phyloP scores from a whole-genome alignment of 35 echinoderm and acorn worm species.

The Lytechinus pictus region DNA sequence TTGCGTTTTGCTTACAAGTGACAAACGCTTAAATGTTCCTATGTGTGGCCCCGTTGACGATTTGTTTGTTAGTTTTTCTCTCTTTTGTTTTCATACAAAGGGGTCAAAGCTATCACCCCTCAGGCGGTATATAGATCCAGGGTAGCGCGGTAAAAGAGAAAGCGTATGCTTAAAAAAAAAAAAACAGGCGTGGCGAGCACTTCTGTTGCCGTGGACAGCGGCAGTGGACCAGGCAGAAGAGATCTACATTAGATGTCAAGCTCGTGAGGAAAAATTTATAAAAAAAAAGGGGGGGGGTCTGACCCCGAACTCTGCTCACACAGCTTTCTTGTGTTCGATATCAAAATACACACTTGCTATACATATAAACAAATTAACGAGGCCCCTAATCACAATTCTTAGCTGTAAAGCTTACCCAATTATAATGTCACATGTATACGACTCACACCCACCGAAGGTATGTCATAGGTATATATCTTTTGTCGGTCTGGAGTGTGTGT shows the following conservation, averaged over 20 bases:
- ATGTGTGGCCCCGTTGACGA: not conserved
- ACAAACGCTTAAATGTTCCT: not conserved
- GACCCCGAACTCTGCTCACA: too few species aligned
- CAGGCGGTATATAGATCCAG: not conserved
- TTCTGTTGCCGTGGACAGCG: not conserved
- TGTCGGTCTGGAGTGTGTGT: too few species aligned
- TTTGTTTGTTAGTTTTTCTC: conserved; percentile 13
- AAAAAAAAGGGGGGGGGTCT: too few species aligned
- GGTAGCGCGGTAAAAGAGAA: not conserved
- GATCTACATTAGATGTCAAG: not conserved
- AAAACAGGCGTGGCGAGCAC: not conserved
- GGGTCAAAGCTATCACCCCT: not conserved
- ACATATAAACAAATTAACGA: too few species aligned
- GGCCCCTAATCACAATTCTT: too few species aligned
- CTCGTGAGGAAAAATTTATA: not conserved
- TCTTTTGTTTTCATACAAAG: not conserved
- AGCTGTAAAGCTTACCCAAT: too few species aligned
- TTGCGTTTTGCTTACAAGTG: not conserved
- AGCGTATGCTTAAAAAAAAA: not conserved
- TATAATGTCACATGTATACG: too few species aligned
- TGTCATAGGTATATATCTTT: too few species aligned
- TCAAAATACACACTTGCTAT: too few species aligned
- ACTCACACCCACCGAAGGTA: too few species aligned
- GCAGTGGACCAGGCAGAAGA: not conserved
- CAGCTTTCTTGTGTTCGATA: too few species aligned